Evolutionary conservation across 2,113 vertebrate species (phyloP).

Genomic region (Malurus cyaneus): DNA sequence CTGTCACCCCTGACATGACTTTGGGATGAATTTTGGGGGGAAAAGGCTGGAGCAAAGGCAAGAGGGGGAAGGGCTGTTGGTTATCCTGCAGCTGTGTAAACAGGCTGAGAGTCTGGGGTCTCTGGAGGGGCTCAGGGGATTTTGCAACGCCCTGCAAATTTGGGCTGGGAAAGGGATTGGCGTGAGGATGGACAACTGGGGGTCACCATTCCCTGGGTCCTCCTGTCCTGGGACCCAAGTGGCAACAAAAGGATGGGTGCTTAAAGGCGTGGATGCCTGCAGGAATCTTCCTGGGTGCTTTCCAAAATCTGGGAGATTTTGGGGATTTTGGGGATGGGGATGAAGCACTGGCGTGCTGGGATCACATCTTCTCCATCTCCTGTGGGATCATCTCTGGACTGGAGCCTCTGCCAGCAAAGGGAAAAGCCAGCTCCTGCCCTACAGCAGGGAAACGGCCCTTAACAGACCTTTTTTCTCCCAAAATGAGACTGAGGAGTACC

Average conservation of each 20-base stretch:
- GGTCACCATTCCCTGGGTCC: background rate
- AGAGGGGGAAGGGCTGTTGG: background rate
- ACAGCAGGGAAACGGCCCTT: background rate
- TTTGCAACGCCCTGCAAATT: background rate
- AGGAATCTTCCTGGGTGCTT: background rate
- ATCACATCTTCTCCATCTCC: background rate
- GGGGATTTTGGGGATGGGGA: background rate
- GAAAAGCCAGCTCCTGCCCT: background rate
- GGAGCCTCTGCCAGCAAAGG: background rate
- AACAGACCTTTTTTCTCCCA: background rate
- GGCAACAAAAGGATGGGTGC: background rate
- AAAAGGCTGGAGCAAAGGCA: background rate
- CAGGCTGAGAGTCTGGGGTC: background rate
- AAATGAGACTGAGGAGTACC: background rate
- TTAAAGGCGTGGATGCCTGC: background rate
- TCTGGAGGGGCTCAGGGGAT: background rate
- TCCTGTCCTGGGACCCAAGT: background rate
- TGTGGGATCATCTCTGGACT: background rate
- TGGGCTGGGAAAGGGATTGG: background rate
- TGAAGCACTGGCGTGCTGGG: rapidly evolving
- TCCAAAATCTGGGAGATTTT: rapidly evolving
- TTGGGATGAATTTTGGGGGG: background rate
- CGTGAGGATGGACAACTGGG: rapidly evolving
- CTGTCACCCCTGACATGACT: rapidly evolving
- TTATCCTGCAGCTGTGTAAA: background rate